Base-by-base conservation (phyloP, 2,113 vertebrate species). In the Megalops atlanticus region DNA sequence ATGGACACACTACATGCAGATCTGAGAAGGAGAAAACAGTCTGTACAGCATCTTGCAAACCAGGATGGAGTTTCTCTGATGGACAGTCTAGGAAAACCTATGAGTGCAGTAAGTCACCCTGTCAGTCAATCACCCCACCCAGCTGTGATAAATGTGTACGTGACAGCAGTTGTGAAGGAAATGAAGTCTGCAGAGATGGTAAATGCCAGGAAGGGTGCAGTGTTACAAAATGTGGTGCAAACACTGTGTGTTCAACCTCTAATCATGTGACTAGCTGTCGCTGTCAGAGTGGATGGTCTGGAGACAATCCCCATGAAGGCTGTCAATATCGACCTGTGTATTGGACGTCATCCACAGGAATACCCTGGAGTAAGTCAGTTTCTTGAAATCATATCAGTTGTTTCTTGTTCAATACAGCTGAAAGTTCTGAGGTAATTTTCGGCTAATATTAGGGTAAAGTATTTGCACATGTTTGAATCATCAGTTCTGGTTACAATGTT, bases 161-260 rank as follows among this genome's bases (percentile, higher is more conserved):
- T 4, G 24, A 45, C 74, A 39, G 21, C 21, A 40, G 2, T 24
- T 74, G 72, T 70, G 68, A 10, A 36, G 27, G 10, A n/a, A 41
- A 2, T 15, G 43, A 76, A 31, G 74, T 76, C n/a, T 76, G 74
- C 41, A 1, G 33, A 1, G n/a, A 11, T 5, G 74, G 40, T 15
- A 47, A 33, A 45, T 76, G 74, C 45, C 24, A 27, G 27, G 74
- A 76, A 4, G 74, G 74, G 27, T 76, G 74, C 41, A 76, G 74
- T 3, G 43, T 41, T 1, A 3, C n/a, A 6, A 39, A 39, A 39
- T 76, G 74, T 31, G 74, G 74, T 16, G 24, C 10, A 14, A 76
- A 76, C 2, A 40, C 43, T 4, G 10, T 27, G 3, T 76, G 74
- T 45, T 10, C 74, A 39, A 76, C 74, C 27, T n/a, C 33, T 15